phyloP scores from a whole-genome alignment of 2,888 invertebrate genomes.

The Argynnis bischoffii region DNA sequence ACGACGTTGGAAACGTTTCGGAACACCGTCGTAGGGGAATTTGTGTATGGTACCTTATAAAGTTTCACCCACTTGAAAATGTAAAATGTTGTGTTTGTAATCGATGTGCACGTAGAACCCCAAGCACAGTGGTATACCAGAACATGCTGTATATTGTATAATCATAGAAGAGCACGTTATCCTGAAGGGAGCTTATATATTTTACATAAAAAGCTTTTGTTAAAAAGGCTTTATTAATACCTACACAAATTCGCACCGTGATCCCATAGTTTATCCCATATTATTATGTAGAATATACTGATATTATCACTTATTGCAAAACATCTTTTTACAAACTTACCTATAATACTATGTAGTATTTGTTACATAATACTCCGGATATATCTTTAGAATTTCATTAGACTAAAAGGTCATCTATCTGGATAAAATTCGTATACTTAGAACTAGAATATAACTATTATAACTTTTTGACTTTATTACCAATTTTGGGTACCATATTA shows the following conservation, averaged over 20 bases:
- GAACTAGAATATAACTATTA: not conserved
- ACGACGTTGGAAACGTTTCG: constrained; percentile 41
- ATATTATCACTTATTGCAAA: not conserved
- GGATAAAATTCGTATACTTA: no score
- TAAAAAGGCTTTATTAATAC: constrained; percentile 72
- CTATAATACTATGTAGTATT: not conserved
- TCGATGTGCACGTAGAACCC: constrained; percentile 69
- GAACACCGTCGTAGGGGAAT: constrained; percentile 70
- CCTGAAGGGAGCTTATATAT: constrained; percentile 23
- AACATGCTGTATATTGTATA: constrained; percentile 26
- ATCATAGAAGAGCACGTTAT: constrained; percentile 34
- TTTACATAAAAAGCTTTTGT: constrained; percentile 37
- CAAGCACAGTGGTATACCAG: constrained; percentile 42
- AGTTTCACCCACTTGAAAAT: constrained; percentile 79
- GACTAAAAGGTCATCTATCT: no score
- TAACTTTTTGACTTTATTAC: constrained; percentile 1
- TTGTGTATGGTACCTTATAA: constrained; percentile 82
- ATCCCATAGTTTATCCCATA: constrained; percentile 24
- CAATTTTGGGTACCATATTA: constrained; percentile 17
- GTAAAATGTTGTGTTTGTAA: constrained; percentile 62
- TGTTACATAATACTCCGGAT: not conserved
- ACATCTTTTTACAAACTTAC: no score
- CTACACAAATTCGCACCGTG: constrained; percentile 78
- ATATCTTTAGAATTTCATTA: not conserved
- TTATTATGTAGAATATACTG: not conserved